Conservation (phyloP, 2,888 invertebrate species). For the Scaptomyza cyrtandrae region DNA sequence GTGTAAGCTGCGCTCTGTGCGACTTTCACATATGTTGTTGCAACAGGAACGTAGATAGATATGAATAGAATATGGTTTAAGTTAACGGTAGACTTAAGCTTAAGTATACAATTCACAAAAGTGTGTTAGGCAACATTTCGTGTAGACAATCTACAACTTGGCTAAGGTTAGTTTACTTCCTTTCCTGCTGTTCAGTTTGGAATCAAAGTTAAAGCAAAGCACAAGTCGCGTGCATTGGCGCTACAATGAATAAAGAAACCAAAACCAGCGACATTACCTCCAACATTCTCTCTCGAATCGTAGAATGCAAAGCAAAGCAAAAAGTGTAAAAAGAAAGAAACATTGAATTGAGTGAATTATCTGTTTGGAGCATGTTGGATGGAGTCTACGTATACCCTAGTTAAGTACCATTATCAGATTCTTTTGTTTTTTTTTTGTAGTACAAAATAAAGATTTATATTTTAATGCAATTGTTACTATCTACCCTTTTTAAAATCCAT, state of each 20-base stretch:
- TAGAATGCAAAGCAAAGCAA: conserved; percentile 26
- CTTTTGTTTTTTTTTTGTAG: neutral
- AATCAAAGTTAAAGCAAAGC: conserved; percentile 20
- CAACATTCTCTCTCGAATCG: conserved; percentile 36
- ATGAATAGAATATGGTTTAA: conserved; percentile 29
- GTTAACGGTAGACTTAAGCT: conserved; percentile 60
- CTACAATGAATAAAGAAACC: conserved; percentile 60
- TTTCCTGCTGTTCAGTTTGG: conserved; percentile 24
- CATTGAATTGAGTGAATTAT: conserved; percentile 11
- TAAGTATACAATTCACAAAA: conserved; percentile 49
- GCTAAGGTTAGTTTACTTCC: conserved; percentile 6
- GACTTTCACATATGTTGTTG: conserved; percentile 56
- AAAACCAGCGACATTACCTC: conserved; percentile 57
- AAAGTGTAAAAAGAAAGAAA: conserved; percentile 6
- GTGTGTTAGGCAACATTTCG: conserved; percentile 65
- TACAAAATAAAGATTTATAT: neutral
- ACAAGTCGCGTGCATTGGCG: conserved; percentile 65
- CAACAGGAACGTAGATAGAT: conserved; percentile 32
- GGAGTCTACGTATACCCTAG: conserved; percentile 36
- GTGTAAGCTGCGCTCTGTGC: conserved; percentile 45
- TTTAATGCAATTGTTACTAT: no score
- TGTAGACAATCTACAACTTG: conserved; percentile 62
- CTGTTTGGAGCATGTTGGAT: neutral
- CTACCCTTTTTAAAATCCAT: no score
- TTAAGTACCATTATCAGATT: neutral